Base-by-base conservation (phyloP, 2,797 vertebrate genomes). In the Sebastes alutus region DNA sequence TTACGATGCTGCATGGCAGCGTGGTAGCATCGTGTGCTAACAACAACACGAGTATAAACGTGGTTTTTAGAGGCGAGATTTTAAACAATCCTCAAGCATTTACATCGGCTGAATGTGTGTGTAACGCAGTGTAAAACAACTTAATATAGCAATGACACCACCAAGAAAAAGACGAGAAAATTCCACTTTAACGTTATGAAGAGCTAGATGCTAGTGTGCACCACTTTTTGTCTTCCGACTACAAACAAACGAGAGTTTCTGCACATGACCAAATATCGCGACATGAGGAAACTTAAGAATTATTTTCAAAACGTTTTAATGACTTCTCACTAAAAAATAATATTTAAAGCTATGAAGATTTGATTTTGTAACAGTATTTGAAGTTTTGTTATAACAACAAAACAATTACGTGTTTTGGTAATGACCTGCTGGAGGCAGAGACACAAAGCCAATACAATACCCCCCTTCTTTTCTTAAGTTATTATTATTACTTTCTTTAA, bases 1-100 rank as follows among this genome's bases (percentile, higher is more conserved):
- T 2, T 56, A 22, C 0, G 3, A 2, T 4, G 7, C 22, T 2
- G 52, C 29, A 6, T 38, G 68, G 12, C 14, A 12, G 5, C 62
- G 11, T 75, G 18, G 67, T 89, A 85, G 52, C 81, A 14, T 66
- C 16, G n/a, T 7, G 62, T 72, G 82, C 86, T 90, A 81, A 85
- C 38, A 79, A 56, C 22, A 79, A 74, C 35, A 1, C 0, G 1
- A 1, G 1, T 6, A 9, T 7, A 68, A 27, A 0, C 0, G 2
- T 7, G 4, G 0, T 2, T 42, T 83, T 38, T 3, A 32, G 0
- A 22, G 2, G 1, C 4, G 0, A 16, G 0, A 4, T 6, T 2
- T 72, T 0, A 12, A 38, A 4, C 1, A 67, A 61, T 33, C 4
- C 0, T 7, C 0, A 4, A 2, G 2, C 3, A 8, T 3, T 0